These are phyloP conservation scores for Petrophora chlorosata DNA, from an alignment of 2,888 invertebrate species.

Conservation along the genomic window DNA sequence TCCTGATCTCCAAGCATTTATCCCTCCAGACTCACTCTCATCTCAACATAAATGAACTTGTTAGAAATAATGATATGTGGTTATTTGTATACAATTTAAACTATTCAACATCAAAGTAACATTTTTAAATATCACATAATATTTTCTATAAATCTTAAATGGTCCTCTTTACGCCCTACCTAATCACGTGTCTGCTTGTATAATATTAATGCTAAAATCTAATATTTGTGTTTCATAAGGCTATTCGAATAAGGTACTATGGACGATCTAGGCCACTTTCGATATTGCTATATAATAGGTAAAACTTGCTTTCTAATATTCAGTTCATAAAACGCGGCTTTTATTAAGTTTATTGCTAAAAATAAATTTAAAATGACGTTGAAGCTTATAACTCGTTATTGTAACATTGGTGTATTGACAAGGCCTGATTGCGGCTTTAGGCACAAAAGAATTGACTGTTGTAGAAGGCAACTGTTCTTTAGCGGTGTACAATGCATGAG, in stretches of 20 bases:
- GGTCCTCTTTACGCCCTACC: conserved; percentile 67
- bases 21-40: background rate
- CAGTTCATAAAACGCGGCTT: background rate
- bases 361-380: background rate
- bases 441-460: conserved; percentile 27
- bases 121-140: conserved; percentile 81
- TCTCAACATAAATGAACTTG: conserved; percentile 49
- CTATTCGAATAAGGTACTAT: conserved; percentile 24
- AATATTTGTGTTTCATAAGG: conserved; percentile 22
- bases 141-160: conserved; percentile 69
- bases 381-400: background rate
- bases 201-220: conserved; percentile 13
- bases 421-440: conserved; percentile 5
- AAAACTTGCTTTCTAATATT: background rate
- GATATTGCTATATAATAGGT: conserved; percentile 14
- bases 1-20: background rate
- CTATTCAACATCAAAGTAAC: conserved; percentile 74
- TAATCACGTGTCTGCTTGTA: conserved; percentile 57
- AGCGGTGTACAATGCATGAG: background rate
- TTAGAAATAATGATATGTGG: conserved; percentile 80
- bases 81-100: conserved; percentile 71
- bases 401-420: conserved; percentile 5
- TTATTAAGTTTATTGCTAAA: background rate
- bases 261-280: conserved; percentile 27
- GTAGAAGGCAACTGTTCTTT: conserved; percentile 3